A percentile compares a stretch with the other conserved stretches of the same genome.
These are phyloP conservation scores for Parnassius glacialis DNA, from an alignment of 2,888 invertebrate genomes.

Conservation along the genomic window DNA sequence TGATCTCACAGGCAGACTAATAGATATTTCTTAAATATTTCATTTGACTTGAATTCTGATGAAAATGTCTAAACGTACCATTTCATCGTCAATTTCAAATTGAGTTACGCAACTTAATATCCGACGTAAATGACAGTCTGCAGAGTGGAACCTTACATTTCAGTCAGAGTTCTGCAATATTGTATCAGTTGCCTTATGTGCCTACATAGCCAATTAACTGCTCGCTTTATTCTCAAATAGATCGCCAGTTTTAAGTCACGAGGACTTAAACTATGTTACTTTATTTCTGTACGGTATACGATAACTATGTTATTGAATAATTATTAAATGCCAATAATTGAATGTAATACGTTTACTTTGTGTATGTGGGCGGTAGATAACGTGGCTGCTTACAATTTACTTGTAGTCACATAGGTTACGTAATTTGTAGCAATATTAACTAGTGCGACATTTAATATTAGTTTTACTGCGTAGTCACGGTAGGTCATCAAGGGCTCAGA, in stretches of 20 bases:
- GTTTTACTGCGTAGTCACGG: no score
- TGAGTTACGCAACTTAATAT: conserved; percentile 1
- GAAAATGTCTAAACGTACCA: background rate
- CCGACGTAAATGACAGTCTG: background rate
- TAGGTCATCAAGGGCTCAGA: no score
- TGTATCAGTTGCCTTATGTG: conserved; percentile 6
- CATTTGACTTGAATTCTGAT: no score
- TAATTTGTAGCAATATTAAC: no score
- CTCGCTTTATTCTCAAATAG: conserved; percentile 1
- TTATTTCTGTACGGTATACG: conserved; percentile 3
- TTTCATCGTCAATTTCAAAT: conserved; percentile 3
- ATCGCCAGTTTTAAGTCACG: conserved; percentile 8
- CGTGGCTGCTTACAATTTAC: no score
- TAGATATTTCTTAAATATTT: no score
- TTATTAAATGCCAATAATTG: conserved; percentile 3
- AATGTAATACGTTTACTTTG: conserved; percentile 1
- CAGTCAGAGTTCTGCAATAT: conserved; percentile 8
- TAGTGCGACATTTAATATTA: no score
- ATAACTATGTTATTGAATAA: conserved; percentile 15
- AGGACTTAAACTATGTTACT: conserved; percentile 9
- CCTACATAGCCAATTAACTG: conserved; percentile 12
- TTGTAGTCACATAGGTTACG: no score
- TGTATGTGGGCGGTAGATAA: conserved; percentile 4
- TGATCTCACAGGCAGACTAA: no score
- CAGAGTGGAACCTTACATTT: conserved; percentile 10